A percentile compares a stretch with the other conserved stretches of the same genome.
Evolutionary conservation across 2,797 vertebrate genomes (phyloP).

Genomic region (Pempheris klunzingeri): DNA sequence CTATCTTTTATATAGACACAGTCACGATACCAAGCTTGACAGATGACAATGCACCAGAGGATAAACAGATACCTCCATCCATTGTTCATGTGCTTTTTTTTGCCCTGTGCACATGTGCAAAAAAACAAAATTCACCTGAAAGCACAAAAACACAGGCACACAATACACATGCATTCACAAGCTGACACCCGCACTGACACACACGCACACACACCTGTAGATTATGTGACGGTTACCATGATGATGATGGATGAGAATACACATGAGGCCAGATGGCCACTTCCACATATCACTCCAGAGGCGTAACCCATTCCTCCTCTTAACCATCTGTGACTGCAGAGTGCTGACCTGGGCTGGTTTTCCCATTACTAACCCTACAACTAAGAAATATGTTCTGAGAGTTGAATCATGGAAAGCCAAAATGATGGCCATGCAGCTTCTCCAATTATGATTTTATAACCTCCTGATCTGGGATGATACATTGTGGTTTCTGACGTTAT

Average conservation of each 20-base stretch:
- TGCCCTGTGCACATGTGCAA: slow-evolving; percentile 13
- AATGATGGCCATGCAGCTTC: slow-evolving; percentile 24
- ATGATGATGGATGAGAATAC: slow-evolving; percentile 71
- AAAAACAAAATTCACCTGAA: slow-evolving; percentile 19
- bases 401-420: slow-evolving; percentile 54
- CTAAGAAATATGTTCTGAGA: slow-evolving; percentile 56
- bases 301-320: slow-evolving; percentile 67
- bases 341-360: slow-evolving; percentile 51
- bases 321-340: slow-evolving; percentile 71
- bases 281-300: slow-evolving; percentile 70
- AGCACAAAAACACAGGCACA: slow-evolving; percentile 23
- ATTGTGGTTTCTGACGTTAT: slow-evolving; percentile 20
- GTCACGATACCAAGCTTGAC: slow-evolving; percentile 27
- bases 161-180: background rate
- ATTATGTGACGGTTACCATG: slow-evolving; percentile 65
- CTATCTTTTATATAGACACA: slow-evolving; percentile 47
- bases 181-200: slow-evolving; percentile 21
- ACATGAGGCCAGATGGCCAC: slow-evolving; percentile 72
- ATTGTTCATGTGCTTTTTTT: slow-evolving; percentile 16
- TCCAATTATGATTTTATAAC: slow-evolving; percentile 20
- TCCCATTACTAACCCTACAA: slow-evolving; percentile 64
- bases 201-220: slow-evolving; percentile 65
- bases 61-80: slow-evolving; percentile 24
- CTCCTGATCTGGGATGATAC: slow-evolving; percentile 12
- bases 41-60: slow-evolving; percentile 40